Evolutionary conservation across 2,113 vertebrate genomes (phyloP).

Genomic region (Neogobius melanostomus): DNA sequence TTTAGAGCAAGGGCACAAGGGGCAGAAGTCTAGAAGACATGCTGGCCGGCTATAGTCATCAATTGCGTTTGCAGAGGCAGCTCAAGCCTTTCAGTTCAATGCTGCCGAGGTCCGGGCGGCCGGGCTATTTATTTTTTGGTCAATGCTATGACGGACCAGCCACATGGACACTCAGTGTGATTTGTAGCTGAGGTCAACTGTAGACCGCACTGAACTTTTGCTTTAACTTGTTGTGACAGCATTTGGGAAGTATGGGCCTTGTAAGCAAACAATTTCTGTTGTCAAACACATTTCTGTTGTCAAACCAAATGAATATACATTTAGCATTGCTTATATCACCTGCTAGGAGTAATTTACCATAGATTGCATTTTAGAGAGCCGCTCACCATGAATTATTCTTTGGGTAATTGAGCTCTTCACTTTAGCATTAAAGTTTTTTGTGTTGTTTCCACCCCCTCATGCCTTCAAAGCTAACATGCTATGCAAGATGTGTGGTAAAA

Average conservation of each 20-base stretch:
- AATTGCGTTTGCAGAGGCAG: constrained; percentile 21
- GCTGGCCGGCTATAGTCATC: constrained; percentile 33
- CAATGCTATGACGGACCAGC: background rate
- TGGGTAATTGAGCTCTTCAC: too few species aligned
- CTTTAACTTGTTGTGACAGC: background rate
- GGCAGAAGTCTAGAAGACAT: constrained; percentile 31
- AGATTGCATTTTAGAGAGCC: too few species aligned
- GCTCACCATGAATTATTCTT: too few species aligned
- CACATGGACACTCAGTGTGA: background rate
- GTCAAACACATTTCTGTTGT: background rate
- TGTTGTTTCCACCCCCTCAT: too few species aligned
- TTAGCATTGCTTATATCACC: too few species aligned
- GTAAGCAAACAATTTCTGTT: background rate
- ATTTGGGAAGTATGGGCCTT: background rate
- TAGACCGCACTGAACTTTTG: background rate
- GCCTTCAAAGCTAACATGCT: too few species aligned
- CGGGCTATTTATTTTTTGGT: constrained; percentile 25
- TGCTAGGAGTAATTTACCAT: too few species aligned
- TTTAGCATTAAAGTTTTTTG: too few species aligned
- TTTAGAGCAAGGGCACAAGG: constrained; percentile 21
- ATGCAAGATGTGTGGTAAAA: too few species aligned
- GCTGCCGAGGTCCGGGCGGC: constrained; percentile 40
- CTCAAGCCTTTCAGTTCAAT: constrained; percentile 24
- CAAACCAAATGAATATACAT: too few species aligned
- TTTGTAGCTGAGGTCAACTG: background rate